Conservation (phyloP, 2,888 invertebrate species). For the Germaria angustata region DNA sequence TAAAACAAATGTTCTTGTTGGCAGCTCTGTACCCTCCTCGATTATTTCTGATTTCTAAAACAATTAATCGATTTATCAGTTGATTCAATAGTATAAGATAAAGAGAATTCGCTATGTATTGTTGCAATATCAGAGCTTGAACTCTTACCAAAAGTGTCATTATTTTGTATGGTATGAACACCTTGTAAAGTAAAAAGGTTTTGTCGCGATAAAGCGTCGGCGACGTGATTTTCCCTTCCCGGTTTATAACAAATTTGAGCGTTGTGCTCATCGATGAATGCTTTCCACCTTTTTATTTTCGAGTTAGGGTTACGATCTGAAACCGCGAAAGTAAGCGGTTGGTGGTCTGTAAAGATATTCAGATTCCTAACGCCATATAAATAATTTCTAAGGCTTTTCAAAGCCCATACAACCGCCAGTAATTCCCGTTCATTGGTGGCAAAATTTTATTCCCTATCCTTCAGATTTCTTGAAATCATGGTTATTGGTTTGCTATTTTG, state of each 20-base stretch:
- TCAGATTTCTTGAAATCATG: constrained; percentile 44
- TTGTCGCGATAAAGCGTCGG: constrained; percentile 41
- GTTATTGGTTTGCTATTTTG: constrained; percentile 57
- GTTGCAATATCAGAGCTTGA: too few species aligned
- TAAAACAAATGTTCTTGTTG: background rate
- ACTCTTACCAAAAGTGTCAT: too few species aligned
- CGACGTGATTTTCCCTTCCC: constrained; percentile 34
- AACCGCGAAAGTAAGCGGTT: background rate
- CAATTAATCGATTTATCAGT: too few species aligned
- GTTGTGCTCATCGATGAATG: background rate
- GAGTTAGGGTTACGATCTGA: background rate
- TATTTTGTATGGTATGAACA: too few species aligned
- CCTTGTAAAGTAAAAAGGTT: constrained; percentile 30
- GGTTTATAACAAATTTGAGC: constrained; percentile 27
- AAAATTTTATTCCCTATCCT: constrained; percentile 34
- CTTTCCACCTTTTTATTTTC: constrained; percentile 5
- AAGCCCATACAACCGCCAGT: constrained; percentile 54
- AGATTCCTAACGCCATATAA: constrained; percentile 40
- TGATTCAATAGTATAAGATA: background rate
- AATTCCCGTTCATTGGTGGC: constrained; percentile 57
- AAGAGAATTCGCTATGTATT: too few species aligned
- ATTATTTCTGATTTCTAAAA: constrained; percentile 24
- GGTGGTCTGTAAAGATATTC: too few species aligned
- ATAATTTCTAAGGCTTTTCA: constrained; percentile 43
- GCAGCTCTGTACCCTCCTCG: background rate